Percentiles rank a stretch among this genome's conserved stretches.
These are phyloP conservation scores for Machimus rusticus DNA, from an alignment of 2,888 invertebrate species.

Conservation along the genomic window DNA sequence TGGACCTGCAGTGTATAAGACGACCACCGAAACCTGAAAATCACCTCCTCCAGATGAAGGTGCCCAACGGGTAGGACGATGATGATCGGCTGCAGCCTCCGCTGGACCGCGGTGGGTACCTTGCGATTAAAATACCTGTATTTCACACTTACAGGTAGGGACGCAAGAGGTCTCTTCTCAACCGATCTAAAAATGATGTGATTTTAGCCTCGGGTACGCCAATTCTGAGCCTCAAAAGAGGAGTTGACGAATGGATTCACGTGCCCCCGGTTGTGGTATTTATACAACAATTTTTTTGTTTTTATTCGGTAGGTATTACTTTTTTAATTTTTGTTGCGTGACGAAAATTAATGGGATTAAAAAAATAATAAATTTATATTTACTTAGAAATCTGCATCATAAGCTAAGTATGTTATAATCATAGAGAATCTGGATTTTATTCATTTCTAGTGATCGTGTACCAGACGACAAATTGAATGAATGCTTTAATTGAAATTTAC, in stretches of 20 bases:
- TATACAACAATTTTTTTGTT: not conserved
- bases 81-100: not conserved
- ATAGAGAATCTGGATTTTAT: not conserved
- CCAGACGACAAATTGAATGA: not conserved
- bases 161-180: not conserved
- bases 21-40: not conserved
- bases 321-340: not conserved
- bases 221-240: not conserved
- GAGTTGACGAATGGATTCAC: not conserved
- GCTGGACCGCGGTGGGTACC: not conserved
- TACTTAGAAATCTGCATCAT: not conserved
- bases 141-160: not conserved
- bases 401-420: not conserved
- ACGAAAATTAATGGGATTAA: not conserved
- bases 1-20: not conserved
- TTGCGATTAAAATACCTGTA: not conserved
- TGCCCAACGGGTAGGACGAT: not conserved
- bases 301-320: not conserved
- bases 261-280: not conserved
- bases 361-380: not conserved
- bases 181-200: not conserved
- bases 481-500: too few relatives aligned
- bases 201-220: not conserved
- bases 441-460: not conserved
- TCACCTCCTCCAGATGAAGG: not conserved